Evolutionary conservation across 1,140 invertebrate species (phyloP), one percentile per base, ranked within the genome.

Genomic region (Lucilia sericata): DNA sequence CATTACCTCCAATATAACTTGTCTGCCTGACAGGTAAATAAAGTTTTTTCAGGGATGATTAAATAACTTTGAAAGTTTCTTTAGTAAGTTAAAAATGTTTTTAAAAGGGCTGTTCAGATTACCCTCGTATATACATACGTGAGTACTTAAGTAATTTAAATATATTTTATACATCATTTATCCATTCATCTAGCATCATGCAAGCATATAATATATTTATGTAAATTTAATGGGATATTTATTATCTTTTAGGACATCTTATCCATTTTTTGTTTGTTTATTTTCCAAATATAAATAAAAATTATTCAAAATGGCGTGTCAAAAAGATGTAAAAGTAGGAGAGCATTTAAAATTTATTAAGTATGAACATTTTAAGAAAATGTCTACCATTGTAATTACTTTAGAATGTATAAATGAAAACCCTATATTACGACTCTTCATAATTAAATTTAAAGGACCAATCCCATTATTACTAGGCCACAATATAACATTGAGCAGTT

Each of bases 171-270:
- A 21, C 55, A 17, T n/a, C 14, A 60, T 60, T 60, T 60, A 60
- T 60, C 55, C 55, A 17, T 60, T 17, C 14, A 60, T 60, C n/a
- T n/a, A 2, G 55, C 14, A 17, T 60, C 55, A 17, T 17, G 42
- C 42, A 2, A n/a, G 55, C 55, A 60, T 60, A 60, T 60, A 14
- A 42, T 10, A 42, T 60, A n/a, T 60, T 42, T 80, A 80, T 80
- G 76, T 21, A 49, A 80, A 80, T 80, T 80, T 80, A 80, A 80
- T 80, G 76, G 76, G 76, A 80, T 80, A 80, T 80, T 80, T 80
- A 80, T 80, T 80, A 80, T 80, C 76, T 80, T 80, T 80, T 80
- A 80, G 76, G 76, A 80, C 76, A 80, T 80, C 74, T 76, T 47
- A 76, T 76, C 74, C 74, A n/a, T 34, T 42, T 42, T 42, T n/a